phyloP scores from a whole-genome alignment of 2,797 vertebrate genomes.

The Epinephelus awoara region DNA sequence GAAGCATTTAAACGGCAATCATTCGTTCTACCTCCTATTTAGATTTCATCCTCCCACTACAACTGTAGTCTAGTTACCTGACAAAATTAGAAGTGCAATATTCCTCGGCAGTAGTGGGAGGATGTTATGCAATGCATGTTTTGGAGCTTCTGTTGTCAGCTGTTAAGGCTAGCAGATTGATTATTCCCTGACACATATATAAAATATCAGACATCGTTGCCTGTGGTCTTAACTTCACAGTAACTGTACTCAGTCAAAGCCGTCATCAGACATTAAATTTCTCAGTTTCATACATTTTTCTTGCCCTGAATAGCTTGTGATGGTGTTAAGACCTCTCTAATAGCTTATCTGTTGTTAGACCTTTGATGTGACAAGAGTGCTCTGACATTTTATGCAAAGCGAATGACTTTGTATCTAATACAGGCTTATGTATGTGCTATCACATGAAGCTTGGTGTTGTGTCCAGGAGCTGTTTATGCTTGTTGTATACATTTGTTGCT shows the following conservation, averaged over 20 bases:
- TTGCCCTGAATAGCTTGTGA: constrained; percentile 1
- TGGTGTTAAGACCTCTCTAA: neutral
- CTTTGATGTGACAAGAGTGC: neutral
- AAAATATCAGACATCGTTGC: neutral
- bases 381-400: neutral
- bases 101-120: constrained; percentile 17
- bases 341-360: neutral
- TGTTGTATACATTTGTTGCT: neutral
- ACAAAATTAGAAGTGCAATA: constrained; percentile 22
- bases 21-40: neutral
- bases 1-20: neutral
- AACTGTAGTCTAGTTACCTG: constrained; percentile 1
- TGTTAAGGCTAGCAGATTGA: constrained; percentile 9
- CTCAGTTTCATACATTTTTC: neutral
- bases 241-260: neutral
- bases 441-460: neutral
- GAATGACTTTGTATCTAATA: neutral
- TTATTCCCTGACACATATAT: constrained; percentile 12
- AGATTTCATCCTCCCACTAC: neutral
- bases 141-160: constrained; percentile 19
- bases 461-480: neutral
- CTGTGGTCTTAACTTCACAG: constrained; percentile 5
- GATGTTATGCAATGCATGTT: constrained; percentile 29
- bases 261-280: neutral
- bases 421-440: neutral